Conservation (phyloP, 1,140 invertebrate genomes). For the Drosophila sucinea region DNA sequence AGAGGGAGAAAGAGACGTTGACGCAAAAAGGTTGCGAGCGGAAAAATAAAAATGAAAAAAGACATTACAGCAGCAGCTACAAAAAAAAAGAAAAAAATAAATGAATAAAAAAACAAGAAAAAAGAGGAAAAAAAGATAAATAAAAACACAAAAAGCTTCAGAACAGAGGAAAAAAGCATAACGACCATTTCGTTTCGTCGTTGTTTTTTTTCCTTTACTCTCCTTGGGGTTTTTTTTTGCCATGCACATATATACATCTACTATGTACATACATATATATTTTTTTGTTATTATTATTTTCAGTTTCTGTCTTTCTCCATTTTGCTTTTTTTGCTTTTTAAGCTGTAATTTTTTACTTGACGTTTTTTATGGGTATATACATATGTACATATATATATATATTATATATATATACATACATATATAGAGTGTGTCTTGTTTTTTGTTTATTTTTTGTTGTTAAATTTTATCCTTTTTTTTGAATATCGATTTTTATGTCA, state of each 20-base stretch:
- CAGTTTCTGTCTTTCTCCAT: conserved; percentile 75
- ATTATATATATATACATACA: not conserved
- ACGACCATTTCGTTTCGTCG: conserved; percentile 66
- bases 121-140: conserved; percentile 56
- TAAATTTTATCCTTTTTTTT: conserved; percentile 31
- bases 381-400: not conserved
- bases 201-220: conserved; percentile 30
- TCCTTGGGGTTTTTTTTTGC: conserved; percentile 34
- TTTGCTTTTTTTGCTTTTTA: conserved; percentile 56
- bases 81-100: conserved; percentile 30
- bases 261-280: not conserved
- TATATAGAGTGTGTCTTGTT: not conserved
- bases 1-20: conserved; percentile 5
- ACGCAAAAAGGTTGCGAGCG: conserved; percentile 76
- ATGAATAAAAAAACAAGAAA: conserved; percentile 24
- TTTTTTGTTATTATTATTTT: conserved; percentile 76
- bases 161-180: conserved; percentile 73
- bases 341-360: conserved; percentile 78
- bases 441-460: conserved; percentile 10
- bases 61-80: conserved; percentile 67
- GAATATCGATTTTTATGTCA: conserved; percentile 70
- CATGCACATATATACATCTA: conserved; percentile 5
- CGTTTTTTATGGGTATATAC: conserved; percentile 65
- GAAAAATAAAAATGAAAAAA: conserved; percentile 77
- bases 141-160: conserved; percentile 77